Base-by-base conservation (phyloP, 2,888 invertebrate species). In the Monoplex corrugatus region DNA sequence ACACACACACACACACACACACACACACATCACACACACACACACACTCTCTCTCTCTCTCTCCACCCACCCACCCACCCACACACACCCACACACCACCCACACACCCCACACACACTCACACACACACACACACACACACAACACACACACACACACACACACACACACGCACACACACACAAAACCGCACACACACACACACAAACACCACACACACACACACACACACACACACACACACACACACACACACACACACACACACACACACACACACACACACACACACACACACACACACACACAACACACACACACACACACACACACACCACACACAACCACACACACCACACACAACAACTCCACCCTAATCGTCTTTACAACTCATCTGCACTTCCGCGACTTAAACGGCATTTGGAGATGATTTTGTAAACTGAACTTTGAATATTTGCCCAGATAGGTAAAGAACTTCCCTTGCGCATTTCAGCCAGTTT, bases 41-140 rank as follows among this genome's bases (percentile, higher is more conserved):
- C 8, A 44, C 44, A 28, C 78, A 13, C 38, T 19, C 78, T 3
- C 78, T 23, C 10, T 40, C 10, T 8, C n/a, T 13, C n/a, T 3
- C 35, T 35, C 35, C 78, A 32, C 40, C 10, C 78, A 32, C 78
- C 6, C 78, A 32, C 78, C 5, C 78, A 32, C 78, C 5, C 78
- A 32, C 78, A 32, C 38, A 32, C 38, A 40, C 78, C 10, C 78
- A 40, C 40, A 40, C 78, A 78, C 8, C 78, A 78, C 78, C 38
- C 78, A 78, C 78, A 40, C 78, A 40, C 38, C 38, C 10, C 78
- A 40, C 38, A 68, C 5, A 40, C 78, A 40, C 78, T 19, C 78
- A 40, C 78, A 78, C 78, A 78, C 78, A 78, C 78, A 78, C 78
- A 78, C 78, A 78, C 38, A 78, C 78, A 78, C 78, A 78, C 78